These are phyloP conservation scores for Tryphoninae sp. DNA, from an alignment of 2,888 invertebrate genomes.

Conservation along the genomic window DNA sequence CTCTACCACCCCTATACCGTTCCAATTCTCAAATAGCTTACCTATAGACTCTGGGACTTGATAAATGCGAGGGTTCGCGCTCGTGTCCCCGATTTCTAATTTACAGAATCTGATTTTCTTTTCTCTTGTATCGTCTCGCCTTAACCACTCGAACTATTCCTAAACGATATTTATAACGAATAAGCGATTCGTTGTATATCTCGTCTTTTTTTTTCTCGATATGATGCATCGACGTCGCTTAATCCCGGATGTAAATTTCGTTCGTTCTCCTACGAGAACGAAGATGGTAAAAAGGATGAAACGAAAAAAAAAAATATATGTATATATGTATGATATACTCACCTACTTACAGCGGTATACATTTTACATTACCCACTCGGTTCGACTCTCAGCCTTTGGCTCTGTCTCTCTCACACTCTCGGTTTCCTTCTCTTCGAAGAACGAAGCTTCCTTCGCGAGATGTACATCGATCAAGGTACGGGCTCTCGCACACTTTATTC, in stretches of 20 bases:
- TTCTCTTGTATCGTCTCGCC: conserved; percentile 19
- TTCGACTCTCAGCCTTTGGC: conserved; percentile 44
- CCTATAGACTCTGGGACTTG: conserved; percentile 66
- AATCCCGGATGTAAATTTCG: conserved; percentile 73
- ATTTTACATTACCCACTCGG: conserved; percentile 64
- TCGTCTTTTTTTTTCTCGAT: conserved; percentile 48
- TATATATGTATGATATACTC: not conserved
- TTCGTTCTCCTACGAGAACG: conserved; percentile 59
- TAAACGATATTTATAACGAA: conserved; percentile 38
- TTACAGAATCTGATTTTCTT: conserved; percentile 72
- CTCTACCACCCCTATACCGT: not conserved
- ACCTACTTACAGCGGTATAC: conserved; percentile 58
- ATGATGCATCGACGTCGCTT: conserved; percentile 75
- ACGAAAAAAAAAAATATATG: conserved; percentile 15
- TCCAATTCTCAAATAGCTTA: conserved; percentile 64
- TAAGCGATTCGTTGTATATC: conserved; percentile 35
- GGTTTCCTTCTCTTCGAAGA: not conserved
- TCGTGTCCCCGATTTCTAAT: conserved; percentile 70
- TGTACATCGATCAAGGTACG: conserved; percentile 60
- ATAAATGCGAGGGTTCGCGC: conserved; percentile 72
- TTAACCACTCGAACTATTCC: conserved; percentile 24
- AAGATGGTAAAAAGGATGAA: conserved; percentile 12
- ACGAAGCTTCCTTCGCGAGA: conserved; percentile 41
- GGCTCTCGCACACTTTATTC: conserved; percentile 55
- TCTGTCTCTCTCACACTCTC: conserved; percentile 43